These are phyloP conservation scores for Parauchenoglanis punctatus DNA, from an alignment of 2,797 vertebrate species.

Conservation along the genomic window DNA sequence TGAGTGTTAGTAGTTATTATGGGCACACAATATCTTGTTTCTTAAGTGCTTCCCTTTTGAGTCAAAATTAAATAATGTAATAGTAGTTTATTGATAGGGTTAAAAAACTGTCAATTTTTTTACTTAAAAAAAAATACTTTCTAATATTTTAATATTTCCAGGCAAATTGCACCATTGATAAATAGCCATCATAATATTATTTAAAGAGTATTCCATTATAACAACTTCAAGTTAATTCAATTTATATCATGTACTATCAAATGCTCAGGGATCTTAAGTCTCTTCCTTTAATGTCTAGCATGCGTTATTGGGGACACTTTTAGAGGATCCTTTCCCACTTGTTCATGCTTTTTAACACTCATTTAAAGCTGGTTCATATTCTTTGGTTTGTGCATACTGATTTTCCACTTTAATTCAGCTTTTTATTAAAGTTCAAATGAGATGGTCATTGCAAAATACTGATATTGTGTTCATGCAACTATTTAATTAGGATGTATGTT, in stretches of 20 bases:
- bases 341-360: too few relatives aligned
- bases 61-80: not conserved
- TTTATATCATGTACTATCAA: too few relatives aligned
- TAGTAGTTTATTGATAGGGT: not conserved
- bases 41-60: not conserved
- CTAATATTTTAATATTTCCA: not conserved
- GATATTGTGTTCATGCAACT: not conserved
- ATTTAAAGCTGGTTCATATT: not conserved
- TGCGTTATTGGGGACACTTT: not conserved
- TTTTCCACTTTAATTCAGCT: not conserved
- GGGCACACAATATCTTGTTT: not conserved
- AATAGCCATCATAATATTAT: not conserved
- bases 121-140: not conserved
- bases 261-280: not conserved
- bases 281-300: constrained; percentile 15
- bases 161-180: not conserved
- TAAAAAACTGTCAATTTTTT: not conserved
- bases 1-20: not conserved
- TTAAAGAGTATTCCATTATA: not conserved
- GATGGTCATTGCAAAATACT: not conserved
- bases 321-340: not conserved
- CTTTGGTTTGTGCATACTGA: too few relatives aligned
- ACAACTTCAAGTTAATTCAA: not conserved
- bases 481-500: not conserved
- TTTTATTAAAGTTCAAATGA: not conserved